These are phyloP conservation scores for Ptychoptera albimana DNA, from an alignment of 2,888 invertebrate genomes.

Conservation along the genomic window DNA sequence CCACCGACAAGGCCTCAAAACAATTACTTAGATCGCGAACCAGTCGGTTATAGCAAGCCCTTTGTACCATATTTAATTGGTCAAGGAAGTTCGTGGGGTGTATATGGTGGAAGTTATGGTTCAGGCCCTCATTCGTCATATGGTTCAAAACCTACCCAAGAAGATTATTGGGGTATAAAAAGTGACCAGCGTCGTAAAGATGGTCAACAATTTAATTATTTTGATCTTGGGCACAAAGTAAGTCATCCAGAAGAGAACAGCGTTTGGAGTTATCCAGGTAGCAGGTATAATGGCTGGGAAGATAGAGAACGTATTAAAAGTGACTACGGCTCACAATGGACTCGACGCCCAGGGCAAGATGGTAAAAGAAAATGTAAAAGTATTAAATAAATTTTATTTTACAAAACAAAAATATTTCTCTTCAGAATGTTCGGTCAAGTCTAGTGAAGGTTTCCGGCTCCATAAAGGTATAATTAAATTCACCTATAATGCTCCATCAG, in stretches of 20 bases:
- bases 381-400: not conserved
- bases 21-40: slow-evolving; percentile 8
- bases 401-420: not conserved
- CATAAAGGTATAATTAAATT: slow-evolving; percentile 50
- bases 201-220: slow-evolving; percentile 27
- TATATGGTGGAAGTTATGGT: slow-evolving; percentile 45
- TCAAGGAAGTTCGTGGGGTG: slow-evolving; percentile 37
- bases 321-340: slow-evolving; percentile 28
- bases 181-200: slow-evolving; percentile 26
- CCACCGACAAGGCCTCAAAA: slow-evolving; percentile 12
- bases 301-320: slow-evolving; percentile 16
- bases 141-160: slow-evolving; percentile 16
- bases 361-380: slow-evolving; percentile 15
- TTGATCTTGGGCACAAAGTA: slow-evolving; percentile 20
- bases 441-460: slow-evolving; percentile 58
- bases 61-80: slow-evolving; percentile 41
- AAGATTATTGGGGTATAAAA: slow-evolving; percentile 37
- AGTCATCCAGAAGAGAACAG: slow-evolving; percentile 24
- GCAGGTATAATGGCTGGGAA: slow-evolving; percentile 20
- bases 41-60: slow-evolving; percentile 16
- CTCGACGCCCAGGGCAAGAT: slow-evolving; percentile 29
- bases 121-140: slow-evolving; percentile 11
- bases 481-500: slow-evolving; percentile 44
- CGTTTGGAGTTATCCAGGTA: slow-evolving; percentile 33
- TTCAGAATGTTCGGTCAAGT: slow-evolving; percentile 58